Evolutionary conservation across 2,113 vertebrate genomes (phyloP), one percentile per base, ranked within the genome.

Genomic region (Alosa alosa): DNA sequence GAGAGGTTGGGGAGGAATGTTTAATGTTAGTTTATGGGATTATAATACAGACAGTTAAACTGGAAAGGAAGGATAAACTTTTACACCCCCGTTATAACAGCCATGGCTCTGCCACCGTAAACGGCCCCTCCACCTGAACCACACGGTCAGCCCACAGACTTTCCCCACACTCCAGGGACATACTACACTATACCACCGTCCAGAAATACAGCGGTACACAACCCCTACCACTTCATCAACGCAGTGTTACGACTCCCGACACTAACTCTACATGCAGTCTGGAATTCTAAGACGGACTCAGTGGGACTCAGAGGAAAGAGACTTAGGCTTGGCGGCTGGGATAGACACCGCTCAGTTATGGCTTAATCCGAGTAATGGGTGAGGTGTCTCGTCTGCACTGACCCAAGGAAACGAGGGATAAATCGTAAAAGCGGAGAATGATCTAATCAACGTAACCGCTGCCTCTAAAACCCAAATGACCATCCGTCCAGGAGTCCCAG

Each of bases 11-110:
- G 83, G 60, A n/a, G 55, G 84, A 45, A 81, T 88, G 84, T 86
- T 88, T 86, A 86, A 88, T 86, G 87, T 83, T 86, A 84, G 84
- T 86, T 88, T 88, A 88, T 86, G 84, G 86, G 87, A 86, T 86
- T 86, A 88, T 83, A 60, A 88, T 86, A 88, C 85, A 83, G 82
- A 84, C 81, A 68, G 84, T 88, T 88, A 88, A 86, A 86, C 82
- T 88, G 84, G 81, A 85, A 47, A 86, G 87, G 82, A 86, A 60
- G 85, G 84, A 72, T 86, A 86, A 88, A 88, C 85, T 83, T 88
- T 88, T 88, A 84, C 83, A 52, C 83, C 82, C 64, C 87, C 84
- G 81, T 83, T 88, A 86, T 57, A 88, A 75, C 52, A 41, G 68
- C 82, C 81, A 64, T 36, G 84, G 87, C 72, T 85, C 81, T 0